Conservation (phyloP, 2,113 vertebrate species). For the Equus quagga region DNA sequence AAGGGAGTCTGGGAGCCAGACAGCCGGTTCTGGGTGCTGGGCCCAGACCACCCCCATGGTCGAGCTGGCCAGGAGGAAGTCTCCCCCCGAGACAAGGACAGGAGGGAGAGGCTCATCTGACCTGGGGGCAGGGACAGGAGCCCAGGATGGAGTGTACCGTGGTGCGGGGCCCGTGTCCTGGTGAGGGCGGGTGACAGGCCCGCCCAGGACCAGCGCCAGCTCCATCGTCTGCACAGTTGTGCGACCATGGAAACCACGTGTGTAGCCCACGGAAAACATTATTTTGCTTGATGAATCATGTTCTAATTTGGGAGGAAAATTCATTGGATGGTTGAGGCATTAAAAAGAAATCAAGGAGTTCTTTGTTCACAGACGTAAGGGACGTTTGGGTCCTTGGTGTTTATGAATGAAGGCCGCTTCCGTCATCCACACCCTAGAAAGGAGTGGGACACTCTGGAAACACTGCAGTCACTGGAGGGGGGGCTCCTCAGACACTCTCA, state of each 20-base stretch:
- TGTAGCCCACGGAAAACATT: slow-evolving; percentile 44
- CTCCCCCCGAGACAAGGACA: accelerated
- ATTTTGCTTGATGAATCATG: slow-evolving; percentile 63
- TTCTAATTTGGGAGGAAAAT: slow-evolving; percentile 38
- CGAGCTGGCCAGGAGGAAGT: not conserved
- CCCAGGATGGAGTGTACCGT: not conserved
- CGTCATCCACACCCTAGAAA: not conserved
- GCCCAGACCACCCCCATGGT: accelerated
- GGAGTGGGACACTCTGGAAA: not conserved
- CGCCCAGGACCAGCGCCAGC: not conserved
- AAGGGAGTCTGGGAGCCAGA: not conserved
- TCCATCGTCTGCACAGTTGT: not conserved
- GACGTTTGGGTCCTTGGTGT: not conserved
- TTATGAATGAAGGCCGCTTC: not conserved
- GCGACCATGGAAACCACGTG: not conserved
- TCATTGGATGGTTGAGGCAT: not conserved
- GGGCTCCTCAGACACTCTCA: not conserved
- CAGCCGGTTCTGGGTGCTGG: accelerated
- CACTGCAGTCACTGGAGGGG: not conserved
- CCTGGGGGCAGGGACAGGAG: not conserved
- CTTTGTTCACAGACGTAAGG: slow-evolving; percentile 6
- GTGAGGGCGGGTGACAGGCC: accelerated
- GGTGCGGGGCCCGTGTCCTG: accelerated
- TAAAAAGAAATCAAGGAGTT: not conserved
- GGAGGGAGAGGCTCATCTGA: not conserved